Evolutionary conservation across 2,113 vertebrate species (phyloP), one percentile per base, ranked within the genome.

Genomic region (Sapajus apella): DNA sequence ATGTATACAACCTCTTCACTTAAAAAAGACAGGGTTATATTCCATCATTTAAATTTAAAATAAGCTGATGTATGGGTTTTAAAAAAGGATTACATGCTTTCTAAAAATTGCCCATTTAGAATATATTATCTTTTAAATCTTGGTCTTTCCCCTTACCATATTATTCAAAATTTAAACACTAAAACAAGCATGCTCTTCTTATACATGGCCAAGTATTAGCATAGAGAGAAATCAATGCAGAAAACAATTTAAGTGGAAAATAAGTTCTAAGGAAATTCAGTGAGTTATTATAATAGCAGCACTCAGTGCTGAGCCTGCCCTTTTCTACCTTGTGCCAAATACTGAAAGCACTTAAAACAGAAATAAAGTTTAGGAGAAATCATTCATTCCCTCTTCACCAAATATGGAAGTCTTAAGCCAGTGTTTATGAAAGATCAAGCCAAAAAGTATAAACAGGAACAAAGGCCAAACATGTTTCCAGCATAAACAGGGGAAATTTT

Each of bases 401-500:
- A 97, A 98, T 93, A 95, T 77, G 84, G 89, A 96, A 73, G 89
- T 94, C 70, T 93, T 90, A 75, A 94, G 55, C 17, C 87, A 90
- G 80, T 90, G 90, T 86, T 87, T 93, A 87, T 56, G 23, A 88
- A 91, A 94, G 43, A 91, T 55, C 50, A 94, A 94, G 93, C 43
- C 90, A 90, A 86, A 66, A 95, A 96, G 35, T 96, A 97, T 96
- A 97, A 97, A 95, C 81, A 97, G 91, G 85, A 94, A 68, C 56
- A 83, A 93, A 96, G 50, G 70, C 81, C 89, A 96, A 94, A 77
- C 21, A 88, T 83, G 79, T 73, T 97, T 84, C 88, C 58, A 95
- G 50, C 45, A 95, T 81, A 88, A 93, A 91, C 13, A 91, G 50
- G 27, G 64, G 70, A 75, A 84, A 77, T 92, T 82, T 61, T 97